Conservation (phyloP, 1,140 invertebrate genomes). For the Habropoda laboriosa region DNA sequence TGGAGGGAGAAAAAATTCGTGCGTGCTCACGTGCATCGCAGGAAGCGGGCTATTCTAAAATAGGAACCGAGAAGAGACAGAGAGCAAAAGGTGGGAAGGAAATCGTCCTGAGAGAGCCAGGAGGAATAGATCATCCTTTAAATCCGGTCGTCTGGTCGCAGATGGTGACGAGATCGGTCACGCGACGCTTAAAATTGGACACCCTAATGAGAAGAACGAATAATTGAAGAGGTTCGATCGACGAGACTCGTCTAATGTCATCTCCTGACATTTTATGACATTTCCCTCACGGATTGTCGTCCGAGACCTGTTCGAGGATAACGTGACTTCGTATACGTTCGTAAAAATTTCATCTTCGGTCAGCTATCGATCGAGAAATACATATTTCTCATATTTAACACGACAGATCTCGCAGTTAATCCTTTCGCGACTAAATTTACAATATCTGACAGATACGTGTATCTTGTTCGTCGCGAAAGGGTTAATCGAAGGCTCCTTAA, state of each 20-base stretch:
- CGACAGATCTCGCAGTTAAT: no score
- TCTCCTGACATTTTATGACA: conserved; percentile 37
- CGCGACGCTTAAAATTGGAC: conserved; percentile 36
- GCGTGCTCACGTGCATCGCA: neutral
- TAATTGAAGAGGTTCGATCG: conserved; percentile 44
- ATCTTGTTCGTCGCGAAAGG: no score
- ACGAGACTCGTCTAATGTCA: conserved; percentile 11
- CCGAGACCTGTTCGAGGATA: no score
- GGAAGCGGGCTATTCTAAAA: conserved; percentile 58
- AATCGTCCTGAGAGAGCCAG: conserved; percentile 22
- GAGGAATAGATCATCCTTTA: conserved; percentile 34
- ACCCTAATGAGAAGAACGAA: conserved; percentile 36
- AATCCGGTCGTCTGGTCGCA: conserved; percentile 33
- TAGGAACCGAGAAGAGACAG: conserved; percentile 11
- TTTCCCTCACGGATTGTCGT: conserved; percentile 7
- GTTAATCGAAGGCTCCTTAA: no score
- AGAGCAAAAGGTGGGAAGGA: neutral
- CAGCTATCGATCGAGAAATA: no score
- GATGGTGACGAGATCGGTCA: conserved; percentile 39
- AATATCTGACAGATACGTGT: no score
- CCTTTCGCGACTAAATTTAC: no score
- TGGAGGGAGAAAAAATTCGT: neutral
- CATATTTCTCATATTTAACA: no score
- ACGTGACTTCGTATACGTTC: no score
- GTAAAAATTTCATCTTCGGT: no score